Conservation (phyloP, 2,113 vertebrate genomes). For the Phylloscopus trochiloides region DNA sequence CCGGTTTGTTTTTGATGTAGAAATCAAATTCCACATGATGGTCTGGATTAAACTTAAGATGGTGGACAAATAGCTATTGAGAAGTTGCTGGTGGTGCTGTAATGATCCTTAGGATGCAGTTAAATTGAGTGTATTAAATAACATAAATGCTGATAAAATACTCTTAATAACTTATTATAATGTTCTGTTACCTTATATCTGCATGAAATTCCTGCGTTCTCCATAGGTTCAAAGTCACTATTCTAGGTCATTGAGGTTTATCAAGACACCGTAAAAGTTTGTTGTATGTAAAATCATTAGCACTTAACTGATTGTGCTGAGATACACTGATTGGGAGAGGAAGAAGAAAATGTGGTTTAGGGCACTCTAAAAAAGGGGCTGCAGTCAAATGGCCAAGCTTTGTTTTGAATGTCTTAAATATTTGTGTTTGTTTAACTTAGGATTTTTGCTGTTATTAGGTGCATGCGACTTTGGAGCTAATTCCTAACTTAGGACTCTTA, state of each 20-base stretch:
- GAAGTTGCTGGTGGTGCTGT: background rate
- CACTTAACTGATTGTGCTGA: background rate
- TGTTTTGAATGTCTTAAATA: background rate
- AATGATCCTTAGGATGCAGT: background rate
- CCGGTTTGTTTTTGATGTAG: background rate
- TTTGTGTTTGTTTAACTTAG: background rate
- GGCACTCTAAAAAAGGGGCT: background rate
- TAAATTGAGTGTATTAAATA: background rate
- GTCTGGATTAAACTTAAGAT: background rate
- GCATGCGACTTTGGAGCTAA: background rate
- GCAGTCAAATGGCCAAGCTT: background rate
- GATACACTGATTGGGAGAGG: background rate
- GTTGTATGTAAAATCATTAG: background rate
- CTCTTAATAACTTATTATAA: accelerated
- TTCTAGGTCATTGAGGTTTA: background rate
- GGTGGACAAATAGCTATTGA: accelerated
- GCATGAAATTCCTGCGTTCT: accelerated
- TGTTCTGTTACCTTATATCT: background rate
- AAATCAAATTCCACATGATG: accelerated
- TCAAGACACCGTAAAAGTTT: background rate
- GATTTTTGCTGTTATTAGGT: background rate
- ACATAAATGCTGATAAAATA: background rate
- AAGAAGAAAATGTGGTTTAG: background rate
- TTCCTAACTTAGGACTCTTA: background rate
- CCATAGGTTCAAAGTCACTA: accelerated